A percentile compares a stretch with the other conserved stretches of the same genome.
Conservation (phyloP, 2,113 vertebrate species). For the Callaeas wilsoni region DNA sequence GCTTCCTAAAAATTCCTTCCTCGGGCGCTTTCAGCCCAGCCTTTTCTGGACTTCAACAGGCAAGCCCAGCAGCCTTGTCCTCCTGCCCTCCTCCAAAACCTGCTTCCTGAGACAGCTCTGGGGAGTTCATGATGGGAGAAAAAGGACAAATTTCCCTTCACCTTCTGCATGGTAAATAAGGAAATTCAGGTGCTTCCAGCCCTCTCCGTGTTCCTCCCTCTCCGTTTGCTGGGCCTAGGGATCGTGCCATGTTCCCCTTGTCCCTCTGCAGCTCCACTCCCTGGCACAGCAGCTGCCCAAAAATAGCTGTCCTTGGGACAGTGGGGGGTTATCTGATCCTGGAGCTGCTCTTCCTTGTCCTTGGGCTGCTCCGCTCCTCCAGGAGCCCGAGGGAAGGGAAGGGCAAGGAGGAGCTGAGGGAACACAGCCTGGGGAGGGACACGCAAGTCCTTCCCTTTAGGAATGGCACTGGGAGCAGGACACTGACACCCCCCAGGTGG, state of each 20-base stretch:
- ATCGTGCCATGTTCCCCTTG: neutral
- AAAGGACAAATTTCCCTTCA: neutral
- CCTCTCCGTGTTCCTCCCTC: neutral
- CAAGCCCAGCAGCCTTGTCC: neutral
- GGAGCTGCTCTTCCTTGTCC: neutral
- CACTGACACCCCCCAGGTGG: accelerated
- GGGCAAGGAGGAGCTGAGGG: neutral
- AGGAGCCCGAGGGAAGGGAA: neutral
- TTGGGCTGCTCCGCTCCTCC: neutral
- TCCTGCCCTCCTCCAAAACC: neutral
- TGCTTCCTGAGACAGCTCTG: neutral
- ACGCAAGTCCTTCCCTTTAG: accelerated
- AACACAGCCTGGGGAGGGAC: accelerated
- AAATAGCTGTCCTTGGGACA: conserved; percentile 13
- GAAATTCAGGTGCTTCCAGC: neutral
- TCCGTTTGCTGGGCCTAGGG: neutral
- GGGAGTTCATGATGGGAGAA: neutral
- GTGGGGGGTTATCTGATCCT: neutral
- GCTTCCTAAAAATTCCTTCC: neutral
- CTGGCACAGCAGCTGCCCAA: neutral
- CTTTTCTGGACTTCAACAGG: neutral
- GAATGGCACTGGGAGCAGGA: accelerated
- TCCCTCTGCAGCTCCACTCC: neutral
- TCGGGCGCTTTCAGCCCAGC: neutral
- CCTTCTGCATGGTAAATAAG: neutral